Conservation (phyloP, 2,113 vertebrate species). For the Protobothrops mucrosquamatus region DNA sequence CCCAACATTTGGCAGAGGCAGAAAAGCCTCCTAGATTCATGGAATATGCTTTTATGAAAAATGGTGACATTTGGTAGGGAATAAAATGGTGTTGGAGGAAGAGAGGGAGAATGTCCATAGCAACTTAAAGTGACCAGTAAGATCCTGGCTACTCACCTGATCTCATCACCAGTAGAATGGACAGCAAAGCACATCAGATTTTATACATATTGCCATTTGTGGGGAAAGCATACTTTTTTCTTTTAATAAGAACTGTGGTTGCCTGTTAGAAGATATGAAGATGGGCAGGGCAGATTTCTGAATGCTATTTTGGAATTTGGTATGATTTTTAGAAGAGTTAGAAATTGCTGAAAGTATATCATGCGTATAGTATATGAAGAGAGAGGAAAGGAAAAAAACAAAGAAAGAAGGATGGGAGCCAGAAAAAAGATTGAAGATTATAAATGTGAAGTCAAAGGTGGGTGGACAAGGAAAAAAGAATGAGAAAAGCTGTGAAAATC, state of each 20-base stretch:
- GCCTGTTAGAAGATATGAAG: neutral
- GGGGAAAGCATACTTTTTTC: neutral
- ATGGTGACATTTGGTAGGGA: neutral
- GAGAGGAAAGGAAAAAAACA: neutral
- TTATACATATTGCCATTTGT: neutral
- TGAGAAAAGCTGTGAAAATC: neutral
- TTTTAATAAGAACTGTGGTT: neutral
- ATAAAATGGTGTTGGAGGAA: neutral
- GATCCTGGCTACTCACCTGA: neutral
- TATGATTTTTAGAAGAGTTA: neutral
- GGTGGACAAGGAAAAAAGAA: neutral
- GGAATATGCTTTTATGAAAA: neutral
- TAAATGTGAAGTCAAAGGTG: neutral
- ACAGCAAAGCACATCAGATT: neutral
- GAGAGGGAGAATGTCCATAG: neutral
- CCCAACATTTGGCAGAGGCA: neutral
- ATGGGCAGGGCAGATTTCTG: neutral
- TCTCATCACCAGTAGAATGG: neutral
- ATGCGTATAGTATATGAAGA: neutral
- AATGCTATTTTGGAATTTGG: neutral
- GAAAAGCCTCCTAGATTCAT: neutral
- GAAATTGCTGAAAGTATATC: neutral
- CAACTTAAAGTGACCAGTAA: neutral
- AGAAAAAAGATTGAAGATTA: neutral
- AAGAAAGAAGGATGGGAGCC: neutral